These are phyloP conservation scores for Hofmannophila pseudospretella DNA, from an alignment of 2,888 invertebrate genomes.

Conservation along the genomic window DNA sequence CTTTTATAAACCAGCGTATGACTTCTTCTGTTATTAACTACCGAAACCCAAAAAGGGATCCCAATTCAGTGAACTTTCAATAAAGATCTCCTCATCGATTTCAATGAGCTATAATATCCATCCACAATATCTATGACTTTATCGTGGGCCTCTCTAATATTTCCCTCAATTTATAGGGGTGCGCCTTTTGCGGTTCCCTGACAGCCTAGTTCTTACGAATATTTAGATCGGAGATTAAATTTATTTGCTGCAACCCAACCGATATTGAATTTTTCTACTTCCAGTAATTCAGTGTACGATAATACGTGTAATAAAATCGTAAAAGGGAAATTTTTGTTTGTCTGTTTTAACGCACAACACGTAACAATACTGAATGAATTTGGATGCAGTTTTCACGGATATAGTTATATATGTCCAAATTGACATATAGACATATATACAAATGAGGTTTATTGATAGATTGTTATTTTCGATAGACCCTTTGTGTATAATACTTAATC, in stretches of 20 bases:
- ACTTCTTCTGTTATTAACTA: constrained; percentile 7
- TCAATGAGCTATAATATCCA: constrained; percentile 60
- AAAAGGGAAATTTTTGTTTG: no score
- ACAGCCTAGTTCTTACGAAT: constrained; percentile 53
- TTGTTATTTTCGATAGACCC: no score
- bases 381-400: no score
- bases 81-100: constrained; percentile 63
- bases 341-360: no score
- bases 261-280: constrained; percentile 27
- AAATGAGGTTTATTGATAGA: no score
- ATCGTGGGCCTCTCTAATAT: constrained; percentile 54
- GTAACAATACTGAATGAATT: no score
- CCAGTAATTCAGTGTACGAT: not conserved
- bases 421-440: no score
- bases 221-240: constrained; percentile 50
- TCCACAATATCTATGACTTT: constrained; percentile 57
- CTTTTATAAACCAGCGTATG: not conserved
- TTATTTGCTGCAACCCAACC: constrained; percentile 38
- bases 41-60: constrained; percentile 26
- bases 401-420: no score
- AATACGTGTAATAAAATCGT: no score
- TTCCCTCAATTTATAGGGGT: constrained; percentile 60
- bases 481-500: no score
- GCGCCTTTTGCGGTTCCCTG: constrained; percentile 49
- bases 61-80: constrained; percentile 58